Base-by-base conservation (phyloP, 2,113 vertebrate genomes). In the Echinops telfairi region DNA sequence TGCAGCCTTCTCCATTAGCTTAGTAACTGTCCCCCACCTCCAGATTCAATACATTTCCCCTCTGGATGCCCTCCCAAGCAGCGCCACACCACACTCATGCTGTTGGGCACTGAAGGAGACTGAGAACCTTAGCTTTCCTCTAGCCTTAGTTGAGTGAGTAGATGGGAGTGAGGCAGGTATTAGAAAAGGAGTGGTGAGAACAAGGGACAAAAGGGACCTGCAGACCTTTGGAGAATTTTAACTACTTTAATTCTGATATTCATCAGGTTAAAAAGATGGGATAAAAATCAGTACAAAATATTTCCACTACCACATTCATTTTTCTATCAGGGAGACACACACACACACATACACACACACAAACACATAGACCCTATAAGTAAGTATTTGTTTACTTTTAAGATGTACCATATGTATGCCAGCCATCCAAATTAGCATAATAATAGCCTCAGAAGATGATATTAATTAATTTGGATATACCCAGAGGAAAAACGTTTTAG, bases 251-350 rank as follows among this genome's bases (percentile, higher is more conserved):
- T 66, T 80, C 29, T 84, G 20, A 47, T 36, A 40, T 27, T 77
- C 23, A 62, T 40, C 43, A 60, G 4, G 6, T 77, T 76, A 25
- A 71, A 92, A 79, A 8, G 81, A 76, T 47, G 33, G 20, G 57
- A 90, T 81, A 82, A 90, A 83, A 81, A 90, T 57, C 73, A 84
- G 58, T 80, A 16, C 47, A 58, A 62, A 85, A 22, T 75, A 77
- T 73, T 92, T 92, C 4, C 3, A 60, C 15, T 57, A 60, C 10
- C 1, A 1, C 23, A 84, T 77, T 96, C 22, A 58, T 66, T 89
- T 78, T 82, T 40, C 78, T 9, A 79, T 11, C 15, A 66, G 62
- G 8, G 43, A 89, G 64, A 80, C 23, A 22, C 60, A 71, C 47
- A 53, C 47, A 53, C 5, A 53, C 12, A 53, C 47, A 47, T 10